These are phyloP conservation scores for Tachina lurida DNA, from an alignment of 2,888 invertebrate species.

Conservation along the genomic window DNA sequence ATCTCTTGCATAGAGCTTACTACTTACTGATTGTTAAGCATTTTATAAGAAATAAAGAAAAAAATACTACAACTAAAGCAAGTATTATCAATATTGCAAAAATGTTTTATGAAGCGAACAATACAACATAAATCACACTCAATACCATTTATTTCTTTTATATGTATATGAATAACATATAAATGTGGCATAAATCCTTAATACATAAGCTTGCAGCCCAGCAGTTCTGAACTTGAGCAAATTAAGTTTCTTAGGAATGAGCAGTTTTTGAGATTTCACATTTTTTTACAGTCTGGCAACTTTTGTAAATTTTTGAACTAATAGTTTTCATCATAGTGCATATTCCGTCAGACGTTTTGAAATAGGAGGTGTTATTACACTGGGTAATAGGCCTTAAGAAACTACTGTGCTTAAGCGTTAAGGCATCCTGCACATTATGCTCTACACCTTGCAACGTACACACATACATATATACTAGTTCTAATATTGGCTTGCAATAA, in stretches of 20 bases:
- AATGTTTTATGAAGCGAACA: slow-evolving; percentile 52
- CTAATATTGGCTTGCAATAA: too few relatives aligned
- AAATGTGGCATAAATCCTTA: not conserved
- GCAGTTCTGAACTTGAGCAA: not conserved
- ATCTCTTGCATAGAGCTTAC: slow-evolving; percentile 4
- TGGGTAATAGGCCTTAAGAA: too few relatives aligned
- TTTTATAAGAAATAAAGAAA: slow-evolving; percentile 1
- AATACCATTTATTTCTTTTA: not conserved
- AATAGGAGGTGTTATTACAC: too few relatives aligned
- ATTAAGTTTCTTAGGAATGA: not conserved
- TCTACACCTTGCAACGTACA: too few relatives aligned
- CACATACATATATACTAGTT: too few relatives aligned
- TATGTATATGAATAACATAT: not conserved
- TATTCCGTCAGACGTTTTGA: too few relatives aligned
- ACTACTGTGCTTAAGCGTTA: too few relatives aligned
- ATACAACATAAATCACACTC: slow-evolving; percentile 58
- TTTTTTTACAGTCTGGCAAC: too few relatives aligned
- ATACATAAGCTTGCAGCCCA: not conserved
- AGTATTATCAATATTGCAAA: slow-evolving; percentile 50
- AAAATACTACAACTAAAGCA: slow-evolving; percentile 15
- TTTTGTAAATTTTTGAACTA: too few relatives aligned
- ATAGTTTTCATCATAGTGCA: too few relatives aligned
- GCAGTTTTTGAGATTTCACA: not conserved
- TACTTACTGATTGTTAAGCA: slow-evolving; percentile 12
- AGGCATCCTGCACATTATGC: too few relatives aligned